Evolutionary conservation across 1,140 invertebrate genomes (phyloP).

Genomic region (Heterodera carotae): DNA sequence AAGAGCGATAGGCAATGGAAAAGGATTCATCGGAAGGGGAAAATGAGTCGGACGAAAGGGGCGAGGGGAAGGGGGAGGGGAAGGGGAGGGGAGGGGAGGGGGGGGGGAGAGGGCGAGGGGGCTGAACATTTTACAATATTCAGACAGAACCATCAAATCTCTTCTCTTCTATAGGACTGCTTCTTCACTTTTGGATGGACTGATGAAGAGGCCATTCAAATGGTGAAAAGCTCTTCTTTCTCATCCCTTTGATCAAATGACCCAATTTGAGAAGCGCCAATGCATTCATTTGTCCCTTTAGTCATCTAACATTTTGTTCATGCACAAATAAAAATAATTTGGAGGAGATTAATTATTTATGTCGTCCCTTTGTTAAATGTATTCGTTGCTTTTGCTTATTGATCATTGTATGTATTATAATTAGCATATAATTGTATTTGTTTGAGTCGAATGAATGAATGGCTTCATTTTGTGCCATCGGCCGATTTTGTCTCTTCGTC

Average conservation of each 20-base stretch:
- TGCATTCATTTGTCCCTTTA: background rate
- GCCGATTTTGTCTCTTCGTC: slow-evolving; percentile 1
- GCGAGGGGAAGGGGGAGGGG: no score
- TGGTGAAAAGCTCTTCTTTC: background rate
- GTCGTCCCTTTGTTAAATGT: background rate
- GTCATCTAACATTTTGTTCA: background rate
- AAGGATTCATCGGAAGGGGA: background rate
- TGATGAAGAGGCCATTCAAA: background rate
- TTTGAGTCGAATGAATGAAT: background rate
- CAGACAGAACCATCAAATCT: no score
- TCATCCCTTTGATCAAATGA: background rate
- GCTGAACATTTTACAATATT: no score
- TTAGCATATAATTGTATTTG: background rate
- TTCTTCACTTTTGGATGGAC: no score
- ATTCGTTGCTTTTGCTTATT: background rate
- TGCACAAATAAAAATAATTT: background rate
- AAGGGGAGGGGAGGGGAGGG: no score
- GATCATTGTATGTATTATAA: background rate
- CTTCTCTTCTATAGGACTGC: no score
- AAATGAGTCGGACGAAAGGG: background rate
- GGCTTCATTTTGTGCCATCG: background rate
- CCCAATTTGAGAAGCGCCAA: background rate
- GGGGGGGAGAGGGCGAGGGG: no score
- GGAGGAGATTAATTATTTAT: no score
- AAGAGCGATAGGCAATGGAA: background rate